Percentiles rank a stretch among this genome's conserved stretches.
These are phyloP conservation scores for Lathamus discolor DNA, from an alignment of 2,113 vertebrate species.

Conservation along the genomic window DNA sequence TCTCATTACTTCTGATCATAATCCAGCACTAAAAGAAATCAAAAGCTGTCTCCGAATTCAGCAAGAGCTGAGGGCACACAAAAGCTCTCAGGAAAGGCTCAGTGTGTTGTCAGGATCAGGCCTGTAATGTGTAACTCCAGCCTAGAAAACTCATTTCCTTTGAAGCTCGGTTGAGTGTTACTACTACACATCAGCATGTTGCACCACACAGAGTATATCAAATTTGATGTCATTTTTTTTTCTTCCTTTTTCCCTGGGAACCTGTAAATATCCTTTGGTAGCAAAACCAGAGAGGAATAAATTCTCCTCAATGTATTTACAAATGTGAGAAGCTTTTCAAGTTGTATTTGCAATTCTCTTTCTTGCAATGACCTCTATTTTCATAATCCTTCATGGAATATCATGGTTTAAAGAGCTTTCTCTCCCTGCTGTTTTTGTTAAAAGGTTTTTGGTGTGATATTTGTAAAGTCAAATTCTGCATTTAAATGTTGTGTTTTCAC, in stretches of 20 bases:
- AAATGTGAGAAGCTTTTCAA: slow-evolving; percentile 78
- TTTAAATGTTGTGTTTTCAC: slow-evolving; percentile 79
- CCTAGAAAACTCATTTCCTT: slow-evolving; percentile 58
- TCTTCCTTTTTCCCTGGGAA: slow-evolving; percentile 59
- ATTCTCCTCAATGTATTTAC: slow-evolving; percentile 77
- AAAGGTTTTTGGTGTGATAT: slow-evolving; percentile 79
- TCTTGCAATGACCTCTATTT: slow-evolving; percentile 81
- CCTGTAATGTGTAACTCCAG: slow-evolving; percentile 25
- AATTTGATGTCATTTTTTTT: slow-evolving; percentile 68
- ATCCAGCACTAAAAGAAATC: slow-evolving; percentile 32
- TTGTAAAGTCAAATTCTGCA: slow-evolving; percentile 82
- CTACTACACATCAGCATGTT: slow-evolving; percentile 27
- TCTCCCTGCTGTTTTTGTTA: slow-evolving; percentile 82
- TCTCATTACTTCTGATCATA: slow-evolving; percentile 37
- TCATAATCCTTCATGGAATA: slow-evolving; percentile 84
- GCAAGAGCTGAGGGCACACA: neutral
- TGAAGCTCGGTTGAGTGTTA: slow-evolving; percentile 43
- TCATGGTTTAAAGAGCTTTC: slow-evolving; percentile 80
- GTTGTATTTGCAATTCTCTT: slow-evolving; percentile 79
- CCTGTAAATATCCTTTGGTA: slow-evolving; percentile 73
- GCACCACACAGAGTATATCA: slow-evolving; percentile 59
- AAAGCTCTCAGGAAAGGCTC: slow-evolving; percentile 27
- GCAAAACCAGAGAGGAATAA: slow-evolving; percentile 73
- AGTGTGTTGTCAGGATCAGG: slow-evolving; percentile 52
- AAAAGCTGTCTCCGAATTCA: slow-evolving; percentile 1